Percentiles rank a stretch among this genome's conserved stretches.
These are phyloP conservation scores for Centropus unirufus DNA, from an alignment of 2,113 vertebrate genomes.

Conservation along the genomic window DNA sequence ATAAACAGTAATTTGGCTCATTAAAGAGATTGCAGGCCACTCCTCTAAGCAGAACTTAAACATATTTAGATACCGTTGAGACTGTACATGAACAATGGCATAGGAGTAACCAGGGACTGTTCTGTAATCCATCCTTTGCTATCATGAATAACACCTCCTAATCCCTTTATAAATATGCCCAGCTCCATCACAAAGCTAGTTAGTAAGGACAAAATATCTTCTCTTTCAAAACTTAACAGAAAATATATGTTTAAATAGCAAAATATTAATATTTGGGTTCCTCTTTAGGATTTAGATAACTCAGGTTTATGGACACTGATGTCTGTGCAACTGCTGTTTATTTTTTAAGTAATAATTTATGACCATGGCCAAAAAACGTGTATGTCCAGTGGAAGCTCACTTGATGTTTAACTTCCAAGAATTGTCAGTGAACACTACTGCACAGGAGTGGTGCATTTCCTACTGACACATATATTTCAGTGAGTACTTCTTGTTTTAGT, in stretches of 20 bases:
- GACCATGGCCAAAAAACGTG: background rate
- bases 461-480: accelerated
- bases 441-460: background rate
- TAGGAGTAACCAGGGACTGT: background rate
- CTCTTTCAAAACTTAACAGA: background rate
- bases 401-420: background rate
- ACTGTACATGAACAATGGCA: background rate
- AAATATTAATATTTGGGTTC: background rate
- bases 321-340: background rate
- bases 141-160: background rate
- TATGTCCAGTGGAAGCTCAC: background rate
- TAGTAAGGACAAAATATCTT: background rate
- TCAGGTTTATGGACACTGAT: background rate
- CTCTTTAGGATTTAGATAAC: background rate
- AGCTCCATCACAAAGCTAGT: background rate
- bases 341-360: background rate
- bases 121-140: background rate
- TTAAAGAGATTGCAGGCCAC: background rate
- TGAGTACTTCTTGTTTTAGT: background rate
- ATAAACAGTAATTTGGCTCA: background rate
- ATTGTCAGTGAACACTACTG: background rate
- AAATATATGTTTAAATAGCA: background rate
- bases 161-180: background rate
- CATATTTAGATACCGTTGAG: background rate
- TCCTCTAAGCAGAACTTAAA: background rate